These are phyloP conservation scores for Rambutsinella grinnellia DNA, from an alignment of 2,888 invertebrate species.

Conservation along the genomic window DNA sequence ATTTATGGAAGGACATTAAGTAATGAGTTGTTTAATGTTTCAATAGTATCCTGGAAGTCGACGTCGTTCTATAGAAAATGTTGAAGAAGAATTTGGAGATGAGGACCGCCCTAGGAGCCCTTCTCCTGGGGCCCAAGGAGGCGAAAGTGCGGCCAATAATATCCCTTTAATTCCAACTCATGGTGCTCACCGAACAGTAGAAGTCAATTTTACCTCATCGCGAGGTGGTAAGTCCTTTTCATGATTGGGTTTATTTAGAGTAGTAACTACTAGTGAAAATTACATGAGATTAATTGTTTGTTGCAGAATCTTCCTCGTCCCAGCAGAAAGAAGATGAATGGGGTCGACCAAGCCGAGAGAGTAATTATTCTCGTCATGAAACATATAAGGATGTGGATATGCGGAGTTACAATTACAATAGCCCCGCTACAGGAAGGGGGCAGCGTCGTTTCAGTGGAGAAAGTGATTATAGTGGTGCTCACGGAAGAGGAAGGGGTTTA, in stretches of 20 bases:
- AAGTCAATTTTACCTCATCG: slow-evolving; percentile 20
- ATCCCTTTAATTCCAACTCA: slow-evolving; percentile 37
- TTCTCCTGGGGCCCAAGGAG: slow-evolving; percentile 46
- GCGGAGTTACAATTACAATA: slow-evolving; percentile 19
- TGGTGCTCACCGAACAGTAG: slow-evolving; percentile 41
- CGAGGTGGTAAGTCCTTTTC: too few species aligned
- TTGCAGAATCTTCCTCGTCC: slow-evolving; percentile 3
- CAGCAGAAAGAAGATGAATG: slow-evolving; percentile 15
- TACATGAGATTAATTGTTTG: too few species aligned
- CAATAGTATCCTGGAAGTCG: slow-evolving; percentile 23
- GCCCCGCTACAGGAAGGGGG: slow-evolving; percentile 15
- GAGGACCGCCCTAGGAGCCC: slow-evolving; percentile 60
- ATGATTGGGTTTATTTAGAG: too few species aligned
- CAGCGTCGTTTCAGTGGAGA: slow-evolving; percentile 40
- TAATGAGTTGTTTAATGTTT: too few species aligned
- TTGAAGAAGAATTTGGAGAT: slow-evolving; percentile 46
- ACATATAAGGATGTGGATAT: slow-evolving; percentile 41
- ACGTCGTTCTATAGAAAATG: slow-evolving; percentile 13
- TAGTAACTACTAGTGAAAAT: too few species aligned
- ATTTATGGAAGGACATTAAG: too few species aligned
- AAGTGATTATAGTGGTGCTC: slow-evolving; percentile 27
- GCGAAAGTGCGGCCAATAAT: slow-evolving; percentile 21
- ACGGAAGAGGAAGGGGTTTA: slow-evolving; percentile 17
- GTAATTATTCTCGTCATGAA: slow-evolving; percentile 26
- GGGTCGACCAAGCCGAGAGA: slow-evolving; percentile 18